Evolutionary conservation across 2,888 invertebrate species (phyloP).

Genomic region (Phragmatobia fuliginosa): DNA sequence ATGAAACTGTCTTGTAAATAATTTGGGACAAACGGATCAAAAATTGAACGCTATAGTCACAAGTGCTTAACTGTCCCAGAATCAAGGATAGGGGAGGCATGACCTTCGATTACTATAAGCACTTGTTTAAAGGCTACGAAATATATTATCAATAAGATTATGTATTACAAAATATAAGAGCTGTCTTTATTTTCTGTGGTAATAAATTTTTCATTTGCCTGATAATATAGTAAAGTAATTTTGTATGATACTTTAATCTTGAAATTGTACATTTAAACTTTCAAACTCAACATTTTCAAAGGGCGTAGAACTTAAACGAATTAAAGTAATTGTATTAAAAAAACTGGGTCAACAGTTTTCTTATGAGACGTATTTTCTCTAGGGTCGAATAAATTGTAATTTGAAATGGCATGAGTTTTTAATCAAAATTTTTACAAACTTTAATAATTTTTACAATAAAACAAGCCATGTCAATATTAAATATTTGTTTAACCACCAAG

Average conservation of each 20-base stretch:
- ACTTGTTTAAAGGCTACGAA: no score
- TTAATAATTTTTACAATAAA: background rate
- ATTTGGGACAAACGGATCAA: no score
- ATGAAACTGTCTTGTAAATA: background rate
- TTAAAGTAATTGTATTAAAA: conserved; percentile 17
- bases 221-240: background rate
- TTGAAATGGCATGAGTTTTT: conserved; percentile 19
- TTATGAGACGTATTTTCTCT: conserved; percentile 16
- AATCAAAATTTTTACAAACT: conserved; percentile 16
- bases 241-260: background rate
- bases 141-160: background rate
- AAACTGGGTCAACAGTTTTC: conserved; percentile 25
- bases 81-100: no score
- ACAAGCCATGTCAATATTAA: background rate
- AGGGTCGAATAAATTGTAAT: conserved; percentile 40
- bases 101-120: background rate
- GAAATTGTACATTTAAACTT: background rate
- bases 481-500: background rate
- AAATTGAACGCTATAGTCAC: background rate
- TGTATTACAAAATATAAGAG: background rate
- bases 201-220: background rate
- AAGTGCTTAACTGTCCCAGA: no score
- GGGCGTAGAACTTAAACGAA: conserved; percentile 22
- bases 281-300: background rate
- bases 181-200: background rate